phyloP scores from a whole-genome alignment of 2,113 vertebrate genomes.

The Mastomys natalensis region DNA sequence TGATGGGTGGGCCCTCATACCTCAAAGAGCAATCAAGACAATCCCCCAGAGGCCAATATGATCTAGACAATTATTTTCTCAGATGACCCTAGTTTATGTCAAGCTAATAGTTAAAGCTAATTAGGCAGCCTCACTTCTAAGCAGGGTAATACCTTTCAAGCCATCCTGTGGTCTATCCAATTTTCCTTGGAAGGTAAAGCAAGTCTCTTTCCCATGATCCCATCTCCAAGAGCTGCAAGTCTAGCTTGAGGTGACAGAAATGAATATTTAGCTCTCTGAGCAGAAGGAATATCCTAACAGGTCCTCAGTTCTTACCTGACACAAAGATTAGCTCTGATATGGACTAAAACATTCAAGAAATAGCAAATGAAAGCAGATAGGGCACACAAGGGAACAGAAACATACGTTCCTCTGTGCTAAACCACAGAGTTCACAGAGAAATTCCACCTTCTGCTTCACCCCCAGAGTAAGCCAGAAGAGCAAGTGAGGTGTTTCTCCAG shows the following conservation, averaged over 20 bases:
- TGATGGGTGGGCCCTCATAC: background rate
- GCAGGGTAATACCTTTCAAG: background rate
- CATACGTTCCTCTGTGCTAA: background rate
- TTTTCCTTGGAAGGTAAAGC: background rate
- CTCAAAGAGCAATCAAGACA: background rate
- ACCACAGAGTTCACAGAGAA: background rate
- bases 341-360: slow-evolving; percentile 4
- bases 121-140: background rate
- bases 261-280: background rate
- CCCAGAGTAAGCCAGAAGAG: background rate
- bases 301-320: background rate
- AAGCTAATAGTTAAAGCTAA: background rate
- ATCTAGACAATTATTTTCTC: background rate
- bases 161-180: background rate
- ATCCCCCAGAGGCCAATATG: background rate
- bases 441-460: background rate
- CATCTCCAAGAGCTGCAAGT: background rate
- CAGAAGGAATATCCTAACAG: slow-evolving; percentile 24
- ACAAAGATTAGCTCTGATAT: background rate
- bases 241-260: background rate
- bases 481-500: background rate
- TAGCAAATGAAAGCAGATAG: background rate
- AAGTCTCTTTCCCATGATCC: background rate
- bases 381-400: background rate
- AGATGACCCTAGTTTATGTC: background rate